Evolutionary conservation across 2,888 invertebrate genomes (phyloP), one percentile per base, ranked within the genome.

Genomic region (Stenodema calcarata): DNA sequence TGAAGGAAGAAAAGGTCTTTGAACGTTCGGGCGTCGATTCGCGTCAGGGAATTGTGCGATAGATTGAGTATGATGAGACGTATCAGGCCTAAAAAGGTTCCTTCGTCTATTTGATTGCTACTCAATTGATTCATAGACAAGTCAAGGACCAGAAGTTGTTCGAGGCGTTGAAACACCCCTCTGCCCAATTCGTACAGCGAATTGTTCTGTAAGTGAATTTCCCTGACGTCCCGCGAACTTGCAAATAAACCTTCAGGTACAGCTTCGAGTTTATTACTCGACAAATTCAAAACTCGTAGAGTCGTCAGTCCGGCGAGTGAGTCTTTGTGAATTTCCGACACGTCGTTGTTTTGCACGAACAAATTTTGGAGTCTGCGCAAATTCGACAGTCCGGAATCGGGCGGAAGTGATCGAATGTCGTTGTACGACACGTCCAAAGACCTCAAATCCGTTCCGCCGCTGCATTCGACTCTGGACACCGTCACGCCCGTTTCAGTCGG

Each of bases 1-100:
- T 97, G 96, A 86, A 97, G 92, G 90, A 96, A 95, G 91, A 95
- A 96, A 88, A 97, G 92, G 90, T 97, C 96, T 91, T 96, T 96
- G 91, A 97, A 97, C 82, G 96, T 96, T 89, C 94, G 94, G 18
- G 95, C 94, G 90, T 96, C 96, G 89, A 98, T 94, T 89, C 95
- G 94, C 0, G 96, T 96, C 47, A 98, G 91, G n/a, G 95, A 94
- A 90, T 98, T 98, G 91, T 96, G 95, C 1, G 96, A 95, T 89
- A 97, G 92, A 91, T 97, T 96, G 89, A 97, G 92, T 78, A 97
- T 94, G 90, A 97, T 96, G 89, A 96, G 92, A 16, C 97, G 94
- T 89, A 97, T 95, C 88, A 97, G 92, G 88, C 97, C 97, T 88
- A 95, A 93, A 91, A 97, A 97, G 30, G 96, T 96, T 82, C 95